Evolutionary conservation across 2,888 invertebrate species (phyloP).

Genomic region (Rhagium mordax): DNA sequence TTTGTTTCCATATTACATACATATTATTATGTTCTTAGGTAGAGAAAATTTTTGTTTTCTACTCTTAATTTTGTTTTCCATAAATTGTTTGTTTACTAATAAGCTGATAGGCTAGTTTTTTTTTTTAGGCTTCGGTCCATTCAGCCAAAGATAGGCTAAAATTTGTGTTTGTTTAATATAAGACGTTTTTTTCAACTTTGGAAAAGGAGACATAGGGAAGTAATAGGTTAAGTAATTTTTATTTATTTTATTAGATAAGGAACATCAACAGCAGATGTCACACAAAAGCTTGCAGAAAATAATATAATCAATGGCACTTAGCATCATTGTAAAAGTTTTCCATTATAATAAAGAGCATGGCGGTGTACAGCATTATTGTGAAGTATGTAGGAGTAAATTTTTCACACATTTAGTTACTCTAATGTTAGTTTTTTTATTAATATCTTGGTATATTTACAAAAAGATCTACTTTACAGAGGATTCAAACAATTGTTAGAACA

Average conservation of each 20-base stretch:
- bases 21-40: no score
- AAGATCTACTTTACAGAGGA: slow-evolving; percentile 7
- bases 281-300: slow-evolving; percentile 65
- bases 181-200: not conserved
- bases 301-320: slow-evolving; percentile 47
- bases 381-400: not conserved
- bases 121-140: no score
- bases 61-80: no score
- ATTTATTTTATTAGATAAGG: slow-evolving; percentile 41
- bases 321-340: slow-evolving; percentile 40
- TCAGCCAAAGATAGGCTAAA: no score
- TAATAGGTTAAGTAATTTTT: not conserved
- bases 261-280: slow-evolving; percentile 65
- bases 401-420: slow-evolving; percentile 1
- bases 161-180: not conserved
- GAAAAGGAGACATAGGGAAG: not conserved
- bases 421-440: not conserved
- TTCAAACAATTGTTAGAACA: slow-evolving; percentile 12
- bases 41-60: no score
- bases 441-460: slow-evolving; percentile 25
- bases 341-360: slow-evolving; percentile 20
- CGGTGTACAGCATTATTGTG: slow-evolving; percentile 12
- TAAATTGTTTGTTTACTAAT: no score
- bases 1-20: no score
- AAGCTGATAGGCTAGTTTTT: no score